Evolutionary conservation across 2,888 invertebrate genomes (phyloP).

Genomic region (Trilocha varians): DNA sequence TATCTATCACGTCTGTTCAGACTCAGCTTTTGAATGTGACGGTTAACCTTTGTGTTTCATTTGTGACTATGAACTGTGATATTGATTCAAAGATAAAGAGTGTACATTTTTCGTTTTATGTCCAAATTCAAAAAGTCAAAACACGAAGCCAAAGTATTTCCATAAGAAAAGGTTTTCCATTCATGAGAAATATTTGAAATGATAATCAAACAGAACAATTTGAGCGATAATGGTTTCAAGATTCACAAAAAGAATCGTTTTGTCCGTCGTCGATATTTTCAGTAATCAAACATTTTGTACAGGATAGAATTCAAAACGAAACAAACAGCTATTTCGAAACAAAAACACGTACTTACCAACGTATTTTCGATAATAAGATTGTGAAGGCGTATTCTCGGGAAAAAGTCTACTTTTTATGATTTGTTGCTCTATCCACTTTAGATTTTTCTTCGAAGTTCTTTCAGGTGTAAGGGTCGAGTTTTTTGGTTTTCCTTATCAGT

Average conservation of each 20-base stretch:
- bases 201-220: no score
- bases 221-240: background rate
- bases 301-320: constrained; percentile 22
- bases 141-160: no score
- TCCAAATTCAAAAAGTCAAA: no score
- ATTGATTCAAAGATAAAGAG: background rate
- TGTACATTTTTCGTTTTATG: no score
- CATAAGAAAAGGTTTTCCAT: no score
- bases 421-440: constrained; percentile 8
- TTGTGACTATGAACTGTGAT: background rate
- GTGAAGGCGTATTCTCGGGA: constrained; percentile 28
- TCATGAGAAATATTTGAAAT: no score
- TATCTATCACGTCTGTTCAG: constrained; percentile 6
- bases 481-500: no score
- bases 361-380: constrained; percentile 46
- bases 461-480: background rate
- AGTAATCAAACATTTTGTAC: constrained; percentile 15
- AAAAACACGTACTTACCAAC: constrained; percentile 39
- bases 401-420: constrained; percentile 25
- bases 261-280: background rate
- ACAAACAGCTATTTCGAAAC: constrained; percentile 28
- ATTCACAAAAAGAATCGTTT: background rate
- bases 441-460: constrained; percentile 8
- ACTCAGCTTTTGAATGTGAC: background rate
- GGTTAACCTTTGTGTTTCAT: background rate